Percentiles rank a stretch among this genome's conserved stretches.
phyloP scores from a whole-genome alignment of 2,888 invertebrate genomes.

The Nebria salina region DNA sequence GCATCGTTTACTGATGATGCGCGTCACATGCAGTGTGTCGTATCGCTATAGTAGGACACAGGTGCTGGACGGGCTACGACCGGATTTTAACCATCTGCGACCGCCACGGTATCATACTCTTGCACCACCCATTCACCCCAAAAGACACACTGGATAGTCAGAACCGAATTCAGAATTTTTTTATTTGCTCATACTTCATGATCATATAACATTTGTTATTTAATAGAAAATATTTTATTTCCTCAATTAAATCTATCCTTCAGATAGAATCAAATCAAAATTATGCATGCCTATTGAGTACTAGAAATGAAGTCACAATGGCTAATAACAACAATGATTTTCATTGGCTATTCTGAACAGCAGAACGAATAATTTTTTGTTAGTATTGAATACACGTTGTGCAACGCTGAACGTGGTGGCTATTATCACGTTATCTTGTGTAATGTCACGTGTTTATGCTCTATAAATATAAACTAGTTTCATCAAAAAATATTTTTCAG shows the following conservation, averaged over 20 bases:
- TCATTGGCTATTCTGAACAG: no score
- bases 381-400: no score
- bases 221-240: neutral
- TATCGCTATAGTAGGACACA: slow-evolving; percentile 15
- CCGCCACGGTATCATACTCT: slow-evolving; percentile 15
- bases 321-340: no score
- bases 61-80: slow-evolving; percentile 26
- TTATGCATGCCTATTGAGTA: no score
- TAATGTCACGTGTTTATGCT: no score
- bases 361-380: no score
- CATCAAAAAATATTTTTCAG: no score
- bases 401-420: no score
- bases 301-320: no score
- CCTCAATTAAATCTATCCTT: neutral
- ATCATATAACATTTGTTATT: neutral
- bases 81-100: slow-evolving; percentile 38
- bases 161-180: neutral
- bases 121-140: neutral
- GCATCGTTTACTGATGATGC: slow-evolving; percentile 22
- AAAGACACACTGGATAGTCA: neutral
- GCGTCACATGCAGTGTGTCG: slow-evolving; percentile 13
- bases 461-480: no score
- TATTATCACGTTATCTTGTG: no score
- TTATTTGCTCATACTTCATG: neutral
- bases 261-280: no score